Evolutionary conservation across 64 coral and sea anemone genomes (phyloP).

Genomic region (Pocillopora damicornis): DNA sequence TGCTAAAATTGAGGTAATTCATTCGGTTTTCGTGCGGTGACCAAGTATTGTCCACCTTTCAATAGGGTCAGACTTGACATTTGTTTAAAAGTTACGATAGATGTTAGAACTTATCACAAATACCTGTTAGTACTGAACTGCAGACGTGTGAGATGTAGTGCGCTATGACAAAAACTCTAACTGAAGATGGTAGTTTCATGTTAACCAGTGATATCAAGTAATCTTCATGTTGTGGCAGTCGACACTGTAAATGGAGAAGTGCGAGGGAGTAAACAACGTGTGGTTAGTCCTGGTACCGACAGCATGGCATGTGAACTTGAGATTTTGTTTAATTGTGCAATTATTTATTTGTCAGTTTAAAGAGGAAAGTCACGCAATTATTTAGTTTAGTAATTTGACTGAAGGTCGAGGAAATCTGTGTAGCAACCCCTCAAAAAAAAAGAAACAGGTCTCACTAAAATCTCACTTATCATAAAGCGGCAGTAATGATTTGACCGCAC

Average conservation of each 20-base stretch:
- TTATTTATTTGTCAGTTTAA: not conserved
- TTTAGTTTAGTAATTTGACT: not conserved
- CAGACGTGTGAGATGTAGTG: conserved; percentile 14
- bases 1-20: too few relatives aligned
- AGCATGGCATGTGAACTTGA: not conserved
- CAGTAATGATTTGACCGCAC: too few relatives aligned
- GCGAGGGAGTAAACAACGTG: not conserved
- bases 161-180: not conserved
- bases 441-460: too few relatives aligned
- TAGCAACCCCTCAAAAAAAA: too few relatives aligned
- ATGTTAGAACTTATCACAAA: not conserved
- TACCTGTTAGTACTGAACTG: conserved; percentile 16
- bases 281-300: conserved; percentile 9
- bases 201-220: not conserved
- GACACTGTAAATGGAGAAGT: not conserved
- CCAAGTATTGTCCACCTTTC: not conserved
- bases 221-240: not conserved
- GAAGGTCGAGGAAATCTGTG: not conserved
- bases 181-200: not conserved
- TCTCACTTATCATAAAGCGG: too few relatives aligned
- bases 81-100: not conserved
- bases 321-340: not conserved
- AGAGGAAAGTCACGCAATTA: not conserved
- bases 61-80: not conserved
- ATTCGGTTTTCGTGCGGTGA: too few relatives aligned